These are phyloP conservation scores for Alces alces DNA, from an alignment of 2,113 vertebrate genomes.

Conservation along the genomic window DNA sequence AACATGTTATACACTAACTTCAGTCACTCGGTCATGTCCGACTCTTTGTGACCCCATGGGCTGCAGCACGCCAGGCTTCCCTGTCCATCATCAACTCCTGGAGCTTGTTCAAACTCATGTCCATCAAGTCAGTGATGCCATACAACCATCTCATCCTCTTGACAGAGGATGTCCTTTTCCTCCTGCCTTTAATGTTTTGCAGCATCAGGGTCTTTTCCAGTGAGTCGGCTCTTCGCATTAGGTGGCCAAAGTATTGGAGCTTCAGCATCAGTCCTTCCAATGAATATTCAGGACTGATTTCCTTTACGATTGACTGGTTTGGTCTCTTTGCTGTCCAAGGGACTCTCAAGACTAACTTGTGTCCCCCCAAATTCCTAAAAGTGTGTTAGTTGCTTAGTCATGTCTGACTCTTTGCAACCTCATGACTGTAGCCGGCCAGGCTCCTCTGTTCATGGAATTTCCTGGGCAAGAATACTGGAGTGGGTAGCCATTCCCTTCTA, in stretches of 20 bases:
- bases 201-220: neutral
- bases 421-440: neutral
- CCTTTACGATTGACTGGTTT: neutral
- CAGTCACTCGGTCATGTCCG: rapidly evolving
- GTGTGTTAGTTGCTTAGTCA: neutral
- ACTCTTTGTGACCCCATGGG: neutral
- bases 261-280: neutral
- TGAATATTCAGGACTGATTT: neutral
- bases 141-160: neutral
- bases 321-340: neutral
- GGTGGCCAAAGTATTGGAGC: neutral
- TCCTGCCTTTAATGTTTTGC: neutral
- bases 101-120: neutral
- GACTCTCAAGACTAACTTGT: neutral
- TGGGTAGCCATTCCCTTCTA: neutral
- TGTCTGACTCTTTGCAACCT: neutral
- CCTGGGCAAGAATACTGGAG: neutral
- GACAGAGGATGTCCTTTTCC: neutral
- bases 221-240: neutral
- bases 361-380: neutral
- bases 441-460: neutral
- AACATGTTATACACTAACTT: neutral
- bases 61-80: neutral
- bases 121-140: neutral
- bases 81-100: neutral